Evolutionary conservation across 2,797 vertebrate species (phyloP).

Genomic region (Crenuchus spilurus): DNA sequence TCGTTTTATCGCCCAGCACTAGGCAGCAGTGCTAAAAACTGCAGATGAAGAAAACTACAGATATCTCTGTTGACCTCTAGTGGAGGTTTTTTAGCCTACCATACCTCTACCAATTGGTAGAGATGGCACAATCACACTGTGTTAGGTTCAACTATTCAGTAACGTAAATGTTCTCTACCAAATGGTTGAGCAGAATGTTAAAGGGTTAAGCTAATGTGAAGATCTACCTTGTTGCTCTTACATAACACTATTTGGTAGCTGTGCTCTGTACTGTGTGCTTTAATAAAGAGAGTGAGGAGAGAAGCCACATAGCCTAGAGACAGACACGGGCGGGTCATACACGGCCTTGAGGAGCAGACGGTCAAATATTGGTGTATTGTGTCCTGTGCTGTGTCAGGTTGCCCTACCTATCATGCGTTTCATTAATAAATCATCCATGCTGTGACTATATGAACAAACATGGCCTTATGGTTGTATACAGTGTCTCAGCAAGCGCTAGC

Average conservation of each 20-base stretch:
- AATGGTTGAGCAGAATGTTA: too few relatives aligned
- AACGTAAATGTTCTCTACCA: too few relatives aligned
- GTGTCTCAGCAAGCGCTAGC: not conserved
- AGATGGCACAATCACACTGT: too few relatives aligned
- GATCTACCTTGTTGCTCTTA: not conserved
- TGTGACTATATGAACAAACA: conserved; percentile 42
- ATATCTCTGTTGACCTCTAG: too few relatives aligned
- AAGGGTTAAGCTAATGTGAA: too few relatives aligned
- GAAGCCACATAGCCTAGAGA: not conserved
- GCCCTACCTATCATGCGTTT: conserved; percentile 24
- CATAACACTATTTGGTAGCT: not conserved
- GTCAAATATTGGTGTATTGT: conserved; percentile 40
- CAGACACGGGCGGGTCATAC: not conserved
- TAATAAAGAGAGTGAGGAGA: not conserved
- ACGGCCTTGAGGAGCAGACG: not conserved
- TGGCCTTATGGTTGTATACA: not conserved
- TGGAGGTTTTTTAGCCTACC: too few relatives aligned
- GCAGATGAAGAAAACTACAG: too few relatives aligned
- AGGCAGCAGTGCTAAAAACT: too few relatives aligned
- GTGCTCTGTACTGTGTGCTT: not conserved
- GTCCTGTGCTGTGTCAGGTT: conserved; percentile 51
- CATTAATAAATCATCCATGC: conserved; percentile 64
- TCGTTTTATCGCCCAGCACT: too few relatives aligned
- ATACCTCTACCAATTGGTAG: too few relatives aligned
- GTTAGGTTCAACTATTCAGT: too few relatives aligned